These are phyloP conservation scores for Drosophila buzzatii DNA, from an alignment of 2,888 invertebrate genomes.

Conservation along the genomic window DNA sequence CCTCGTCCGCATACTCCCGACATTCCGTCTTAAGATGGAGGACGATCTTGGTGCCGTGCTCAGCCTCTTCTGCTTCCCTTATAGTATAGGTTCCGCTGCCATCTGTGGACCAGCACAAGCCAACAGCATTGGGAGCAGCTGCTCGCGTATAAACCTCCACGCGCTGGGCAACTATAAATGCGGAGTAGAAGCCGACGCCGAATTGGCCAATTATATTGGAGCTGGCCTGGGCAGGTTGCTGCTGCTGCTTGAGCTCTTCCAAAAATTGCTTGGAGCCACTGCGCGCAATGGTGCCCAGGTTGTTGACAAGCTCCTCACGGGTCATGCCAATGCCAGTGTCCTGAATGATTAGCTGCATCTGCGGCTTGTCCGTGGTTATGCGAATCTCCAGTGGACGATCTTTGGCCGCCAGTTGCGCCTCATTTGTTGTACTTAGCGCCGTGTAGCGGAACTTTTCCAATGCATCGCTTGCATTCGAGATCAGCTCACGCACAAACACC, in stretches of 20 bases:
- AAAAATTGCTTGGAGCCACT: constrained; percentile 98
- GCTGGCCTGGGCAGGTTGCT: constrained; percentile 87
- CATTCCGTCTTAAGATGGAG: constrained; percentile 95
- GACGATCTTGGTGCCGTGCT: constrained; percentile 96
- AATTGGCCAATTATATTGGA: constrained; percentile 97
- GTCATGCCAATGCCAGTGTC: constrained; percentile 98
- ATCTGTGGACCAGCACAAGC: constrained; percentile 95
- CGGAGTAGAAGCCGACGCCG: constrained; percentile 99
- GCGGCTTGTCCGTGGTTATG: constrained; percentile 94
- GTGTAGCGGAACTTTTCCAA: constrained; percentile 96
- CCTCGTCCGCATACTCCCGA: constrained; percentile 95
- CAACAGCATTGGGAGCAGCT: constrained; percentile 88
- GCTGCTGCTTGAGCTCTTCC: constrained; percentile 91
- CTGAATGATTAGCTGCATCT: constrained; percentile 94
- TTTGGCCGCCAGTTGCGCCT: constrained; percentile 86
- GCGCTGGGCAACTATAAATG: constrained; percentile 98
- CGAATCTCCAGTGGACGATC: constrained; percentile 93
- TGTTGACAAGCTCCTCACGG: constrained; percentile 94
- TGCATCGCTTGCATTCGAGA: constrained; percentile 99
- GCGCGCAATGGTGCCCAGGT: constrained; percentile 97
- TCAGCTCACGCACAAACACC: constrained; percentile 97
- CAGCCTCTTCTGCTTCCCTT: constrained; percentile 92
- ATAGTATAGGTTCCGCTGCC: constrained; percentile 96
- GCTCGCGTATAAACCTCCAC: constrained; percentile 96
- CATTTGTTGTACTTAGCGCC: constrained; percentile 86